Conservation (phyloP, 2,888 invertebrate species). For the Ormyrus thymus region DNA sequence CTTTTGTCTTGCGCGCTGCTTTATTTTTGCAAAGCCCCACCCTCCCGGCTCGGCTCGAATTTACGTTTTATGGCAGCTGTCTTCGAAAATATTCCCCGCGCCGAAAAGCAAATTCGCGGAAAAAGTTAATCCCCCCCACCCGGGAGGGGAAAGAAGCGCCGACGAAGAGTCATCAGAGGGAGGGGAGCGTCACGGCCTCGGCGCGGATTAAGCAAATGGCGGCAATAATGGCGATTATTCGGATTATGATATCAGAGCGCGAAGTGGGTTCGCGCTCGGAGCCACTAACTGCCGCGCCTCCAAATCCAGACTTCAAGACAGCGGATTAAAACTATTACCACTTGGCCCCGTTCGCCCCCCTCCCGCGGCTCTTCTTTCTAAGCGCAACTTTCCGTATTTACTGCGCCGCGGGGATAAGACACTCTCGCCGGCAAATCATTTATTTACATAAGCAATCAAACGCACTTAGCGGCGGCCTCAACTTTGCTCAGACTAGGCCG, state of each 20-base stretch:
- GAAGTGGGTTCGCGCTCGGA: constrained; percentile 70
- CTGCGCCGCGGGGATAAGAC: neutral
- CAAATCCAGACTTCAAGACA: constrained; percentile 75
- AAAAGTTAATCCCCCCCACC: neutral
- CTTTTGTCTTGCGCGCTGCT: constrained; percentile 34
- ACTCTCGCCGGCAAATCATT: neutral
- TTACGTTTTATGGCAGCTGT: neutral
- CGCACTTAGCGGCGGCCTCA: neutral
- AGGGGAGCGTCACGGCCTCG: constrained; percentile 44
- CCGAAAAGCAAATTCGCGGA: constrained; percentile 2
- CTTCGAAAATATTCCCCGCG: neutral
- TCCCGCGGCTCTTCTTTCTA: neutral
- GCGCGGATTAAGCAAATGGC: constrained; percentile 74
- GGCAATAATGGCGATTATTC: constrained; percentile 75
- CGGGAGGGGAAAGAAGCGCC: neutral
- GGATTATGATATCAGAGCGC: constrained; percentile 75
- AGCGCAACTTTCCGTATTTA: constrained; percentile 1
- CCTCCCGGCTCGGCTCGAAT: neutral
- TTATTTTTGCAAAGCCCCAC: too few relatives aligned
- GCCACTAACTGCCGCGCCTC: constrained; percentile 71
- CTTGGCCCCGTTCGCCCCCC: constrained; percentile 61
- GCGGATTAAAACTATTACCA: constrained; percentile 75
- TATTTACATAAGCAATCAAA: too few relatives aligned
- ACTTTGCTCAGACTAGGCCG: neutral
- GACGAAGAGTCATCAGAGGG: constrained; percentile 13